phyloP scores from a whole-genome alignment of 2,888 invertebrate genomes.

The Tupiocoris notatus region DNA sequence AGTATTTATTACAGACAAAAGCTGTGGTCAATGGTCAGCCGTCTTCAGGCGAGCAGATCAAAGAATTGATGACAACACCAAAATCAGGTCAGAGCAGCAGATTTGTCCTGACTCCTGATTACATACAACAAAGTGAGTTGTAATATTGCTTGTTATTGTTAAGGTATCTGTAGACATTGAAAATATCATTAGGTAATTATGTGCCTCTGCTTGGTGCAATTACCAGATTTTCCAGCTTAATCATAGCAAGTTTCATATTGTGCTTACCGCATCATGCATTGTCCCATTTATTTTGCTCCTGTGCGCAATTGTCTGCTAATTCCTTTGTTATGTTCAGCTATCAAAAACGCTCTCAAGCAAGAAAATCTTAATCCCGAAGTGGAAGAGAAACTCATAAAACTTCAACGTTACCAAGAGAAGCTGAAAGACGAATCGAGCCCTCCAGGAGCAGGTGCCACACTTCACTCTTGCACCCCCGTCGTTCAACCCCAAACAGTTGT shows the following conservation, averaged over 20 bases:
- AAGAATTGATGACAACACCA: neutral
- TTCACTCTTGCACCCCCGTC: neutral
- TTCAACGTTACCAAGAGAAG: constrained; percentile 81
- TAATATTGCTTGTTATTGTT: too few species aligned
- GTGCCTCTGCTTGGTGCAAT: too few species aligned
- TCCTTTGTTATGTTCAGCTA: constrained; percentile 62
- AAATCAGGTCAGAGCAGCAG: constrained; percentile 57
- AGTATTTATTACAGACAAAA: constrained; percentile 22
- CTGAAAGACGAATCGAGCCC: constrained; percentile 51
- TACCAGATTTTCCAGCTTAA: too few species aligned
- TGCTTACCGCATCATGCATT: too few species aligned
- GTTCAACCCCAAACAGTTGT: constrained; percentile 37
- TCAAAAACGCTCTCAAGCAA: constrained; percentile 86
- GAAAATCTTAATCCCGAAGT: constrained; percentile 90
- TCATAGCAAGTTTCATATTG: too few species aligned
- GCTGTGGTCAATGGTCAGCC: constrained; percentile 45
- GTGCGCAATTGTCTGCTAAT: neutral
- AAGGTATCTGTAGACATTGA: too few species aligned
- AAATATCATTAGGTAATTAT: too few species aligned
- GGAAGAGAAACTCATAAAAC: constrained; percentile 83
- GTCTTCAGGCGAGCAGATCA: neutral
- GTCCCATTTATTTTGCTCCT: too few species aligned
- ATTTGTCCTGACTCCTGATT: constrained; percentile 87
- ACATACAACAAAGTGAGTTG: constrained; percentile 86
- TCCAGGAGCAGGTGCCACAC: neutral